phyloP scores from a whole-genome alignment of 2,797 vertebrate species.

The Aselliscus stoliczkanus region DNA sequence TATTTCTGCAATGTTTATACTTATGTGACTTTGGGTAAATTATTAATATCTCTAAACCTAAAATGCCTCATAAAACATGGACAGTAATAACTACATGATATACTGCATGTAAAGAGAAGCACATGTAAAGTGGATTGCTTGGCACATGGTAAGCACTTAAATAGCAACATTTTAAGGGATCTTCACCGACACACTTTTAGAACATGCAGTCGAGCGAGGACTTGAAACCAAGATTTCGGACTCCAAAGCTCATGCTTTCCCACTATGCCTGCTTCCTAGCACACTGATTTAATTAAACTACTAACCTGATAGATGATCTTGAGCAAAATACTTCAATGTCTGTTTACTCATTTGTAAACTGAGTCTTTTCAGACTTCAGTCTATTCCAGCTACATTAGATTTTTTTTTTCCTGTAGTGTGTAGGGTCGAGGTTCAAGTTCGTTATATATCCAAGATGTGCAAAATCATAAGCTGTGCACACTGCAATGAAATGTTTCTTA shows the following conservation, averaged over 20 bases:
- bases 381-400: not conserved
- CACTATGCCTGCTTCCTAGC: not conserved
- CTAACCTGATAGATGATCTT: conserved; percentile 57
- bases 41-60: not conserved
- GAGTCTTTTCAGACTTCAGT: not conserved
- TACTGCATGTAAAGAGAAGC: not conserved
- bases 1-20: not conserved
- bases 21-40: not conserved
- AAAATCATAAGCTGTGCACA: not conserved
- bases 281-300: conserved; percentile 1
- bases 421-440: not conserved
- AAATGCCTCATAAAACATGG: not conserved
- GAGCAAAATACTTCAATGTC: conserved; percentile 37
- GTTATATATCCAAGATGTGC: not conserved
- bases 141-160: conserved; percentile 1
- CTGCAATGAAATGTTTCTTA: not conserved
- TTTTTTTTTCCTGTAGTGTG: not conserved
- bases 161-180: not conserved
- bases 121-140: not conserved
- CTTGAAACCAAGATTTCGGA: not conserved
- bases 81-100: not conserved
- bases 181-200: not conserved
- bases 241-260: not conserved
- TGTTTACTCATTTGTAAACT: conserved; percentile 21
- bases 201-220: not conserved